These are phyloP conservation scores for Pristionchus entomophagus DNA, from an alignment of 2,888 invertebrate genomes.

Conservation along the genomic window DNA sequence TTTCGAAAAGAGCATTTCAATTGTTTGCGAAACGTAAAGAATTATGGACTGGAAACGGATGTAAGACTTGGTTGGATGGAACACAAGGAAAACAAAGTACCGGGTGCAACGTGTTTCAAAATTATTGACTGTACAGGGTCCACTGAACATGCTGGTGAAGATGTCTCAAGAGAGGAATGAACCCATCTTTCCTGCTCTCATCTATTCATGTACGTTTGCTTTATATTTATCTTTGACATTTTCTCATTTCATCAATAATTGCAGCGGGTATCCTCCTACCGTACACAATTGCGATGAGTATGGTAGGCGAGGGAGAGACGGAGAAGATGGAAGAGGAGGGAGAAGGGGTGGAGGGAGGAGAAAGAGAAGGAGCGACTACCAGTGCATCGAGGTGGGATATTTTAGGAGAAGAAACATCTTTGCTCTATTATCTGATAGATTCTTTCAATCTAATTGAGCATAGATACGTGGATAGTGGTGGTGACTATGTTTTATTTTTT, in stretches of 20 bases:
- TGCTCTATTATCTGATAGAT: no score
- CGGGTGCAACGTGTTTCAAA: no score
- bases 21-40: no score
- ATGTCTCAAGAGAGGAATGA: conserved; percentile 99
- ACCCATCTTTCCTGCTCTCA: conserved; percentile 97
- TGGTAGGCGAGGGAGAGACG: background rate
- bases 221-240: no score
- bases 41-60: no score
- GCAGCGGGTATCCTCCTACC: conserved; percentile 67
- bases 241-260: conserved; percentile 32
- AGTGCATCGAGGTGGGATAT: conserved; percentile 76
- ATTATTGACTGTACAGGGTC: conserved; percentile 81
- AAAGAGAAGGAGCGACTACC: conserved; percentile 80
- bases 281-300: conserved; percentile 50
- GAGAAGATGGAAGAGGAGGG: background rate
- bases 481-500: background rate
- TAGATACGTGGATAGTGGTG: no score
- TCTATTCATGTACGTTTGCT: conserved; percentile 82
- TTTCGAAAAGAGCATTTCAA: background rate
- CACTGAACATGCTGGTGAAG: conserved; percentile 95
- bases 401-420: no score
- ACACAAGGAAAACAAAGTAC: no score
- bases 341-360: background rate
- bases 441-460: no score
- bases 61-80: no score